phyloP scores from a whole-genome alignment of 2,113 vertebrate genomes.

The Sebastes fasciatus region DNA sequence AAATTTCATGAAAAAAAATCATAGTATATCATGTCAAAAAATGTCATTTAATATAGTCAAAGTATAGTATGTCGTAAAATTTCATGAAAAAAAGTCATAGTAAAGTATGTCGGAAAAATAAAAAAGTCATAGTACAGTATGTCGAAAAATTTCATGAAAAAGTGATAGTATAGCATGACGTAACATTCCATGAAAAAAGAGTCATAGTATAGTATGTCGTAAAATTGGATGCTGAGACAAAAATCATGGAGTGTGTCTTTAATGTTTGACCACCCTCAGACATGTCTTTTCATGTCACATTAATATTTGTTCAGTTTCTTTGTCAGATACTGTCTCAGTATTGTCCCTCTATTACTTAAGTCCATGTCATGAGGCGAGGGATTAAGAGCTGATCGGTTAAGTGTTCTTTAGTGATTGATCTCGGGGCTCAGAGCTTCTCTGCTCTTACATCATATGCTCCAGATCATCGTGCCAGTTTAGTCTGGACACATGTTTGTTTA shows the following conservation, averaged over 20 bases:
- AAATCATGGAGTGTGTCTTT: neutral
- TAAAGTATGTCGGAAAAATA: no score
- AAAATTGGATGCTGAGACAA: neutral
- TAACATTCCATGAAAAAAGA: no score
- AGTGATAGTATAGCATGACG: no score
- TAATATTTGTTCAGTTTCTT: neutral
- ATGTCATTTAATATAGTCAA: no score
- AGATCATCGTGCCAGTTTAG: neutral
- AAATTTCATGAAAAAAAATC: no score
- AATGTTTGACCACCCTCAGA: neutral
- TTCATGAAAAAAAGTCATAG: no score
- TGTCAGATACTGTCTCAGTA: neutral
- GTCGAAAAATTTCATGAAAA: no score
- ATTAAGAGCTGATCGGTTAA: slow-evolving; percentile 48
- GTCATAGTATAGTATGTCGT: no score
- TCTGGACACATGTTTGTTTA: slow-evolving; percentile 31
- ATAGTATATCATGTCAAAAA: no score
- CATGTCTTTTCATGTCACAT: neutral
- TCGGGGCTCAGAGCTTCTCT: neutral
- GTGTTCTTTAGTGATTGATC: slow-evolving; percentile 42
- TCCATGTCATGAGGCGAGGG: slow-evolving; percentile 10
- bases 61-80: no score
- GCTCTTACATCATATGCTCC: slow-evolving; percentile 40
- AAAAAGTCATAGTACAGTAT: no score
- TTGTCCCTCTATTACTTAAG: neutral